Evolutionary conservation across 2,888 invertebrate genomes (phyloP), one percentile per base, ranked within the genome.

Genomic region (Podabrus alpinus): DNA sequence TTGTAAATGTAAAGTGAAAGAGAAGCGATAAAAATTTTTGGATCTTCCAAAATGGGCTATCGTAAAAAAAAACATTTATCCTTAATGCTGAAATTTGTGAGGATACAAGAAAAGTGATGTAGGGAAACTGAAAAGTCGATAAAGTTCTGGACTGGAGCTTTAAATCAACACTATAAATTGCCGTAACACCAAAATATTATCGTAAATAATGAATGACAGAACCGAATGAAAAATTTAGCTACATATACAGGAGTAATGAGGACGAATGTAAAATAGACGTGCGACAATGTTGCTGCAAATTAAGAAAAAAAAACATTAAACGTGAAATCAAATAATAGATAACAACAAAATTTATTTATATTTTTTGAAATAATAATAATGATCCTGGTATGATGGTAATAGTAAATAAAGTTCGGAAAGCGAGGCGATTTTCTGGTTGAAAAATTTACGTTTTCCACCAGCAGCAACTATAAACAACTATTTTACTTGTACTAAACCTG

Each of bases 401-500:
- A 45, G 9, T n/a, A n/a, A 45, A n/a, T n/a, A n/a, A 45, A n/a
- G n/a, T 45, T 45, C n/a, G 7, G n/a, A 45, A 45, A 45, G 7
- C 45, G 2, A n/a, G 45, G 2, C 45, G 7, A 45, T 45, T n/a
- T 45, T 45, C 45, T n/a, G 45, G n/a, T 45, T 45, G 45, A 45
- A 45, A 45, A 45, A 45, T 45, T n/a, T 45, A n/a, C 13, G 45
- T 45, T 45, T 45, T 45, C 45, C 45, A 45, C 45, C n/a, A 7
- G 45, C 45, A 45, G 45, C n/a, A 45, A 45, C 45, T 45, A 45
- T 45, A 45, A 45, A 45, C 45, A 45, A 45, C 45, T 45, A 45
- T 45, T 45, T 45, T 45, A 45, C 85, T 86, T 86, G 85, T 86
- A 86, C 86, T 85, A 86, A 85, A 86, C 85, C 86, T 86, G 86